phyloP scores from a whole-genome alignment of 2,113 vertebrate species.

The Tylochromis polylepis region DNA sequence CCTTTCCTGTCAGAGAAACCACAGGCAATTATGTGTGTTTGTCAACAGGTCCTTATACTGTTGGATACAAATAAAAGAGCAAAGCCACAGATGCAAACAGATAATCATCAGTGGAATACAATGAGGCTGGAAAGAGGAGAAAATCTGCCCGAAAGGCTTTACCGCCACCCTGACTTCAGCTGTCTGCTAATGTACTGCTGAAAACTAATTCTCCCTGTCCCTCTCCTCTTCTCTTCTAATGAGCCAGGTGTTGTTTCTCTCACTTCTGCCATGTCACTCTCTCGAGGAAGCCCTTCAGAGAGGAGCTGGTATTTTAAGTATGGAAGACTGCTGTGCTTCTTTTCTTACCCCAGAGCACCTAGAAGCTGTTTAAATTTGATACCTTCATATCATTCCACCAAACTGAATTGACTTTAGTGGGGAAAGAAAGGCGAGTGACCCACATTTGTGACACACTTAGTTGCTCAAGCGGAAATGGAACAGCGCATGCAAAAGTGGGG shows the following conservation, averaged over 20 bases:
- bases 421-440: constrained; percentile 44
- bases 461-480: constrained; percentile 35
- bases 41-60: not conserved
- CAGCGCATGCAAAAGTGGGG: not conserved
- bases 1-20: constrained; percentile 7
- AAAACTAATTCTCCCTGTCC: constrained; percentile 7
- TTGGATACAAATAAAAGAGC: not conserved
- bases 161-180: not conserved
- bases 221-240: not conserved
- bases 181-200: not conserved
- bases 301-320: constrained; percentile 41
- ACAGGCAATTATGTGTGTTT: not conserved
- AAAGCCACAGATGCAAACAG: not conserved
- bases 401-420: constrained; percentile 49
- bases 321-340: not conserved
- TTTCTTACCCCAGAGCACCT: constrained; percentile 34
- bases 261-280: constrained; percentile 18
- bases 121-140: not conserved
- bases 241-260: constrained; percentile 7
- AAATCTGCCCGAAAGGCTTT: not conserved
- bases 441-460: constrained; percentile 70
- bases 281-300: constrained; percentile 30
- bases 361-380: constrained; percentile 52
- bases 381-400: constrained; percentile 52
- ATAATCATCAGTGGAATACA: not conserved